Conservation (phyloP, 2,888 invertebrate genomes). For the Drosophila mayaguana region DNA sequence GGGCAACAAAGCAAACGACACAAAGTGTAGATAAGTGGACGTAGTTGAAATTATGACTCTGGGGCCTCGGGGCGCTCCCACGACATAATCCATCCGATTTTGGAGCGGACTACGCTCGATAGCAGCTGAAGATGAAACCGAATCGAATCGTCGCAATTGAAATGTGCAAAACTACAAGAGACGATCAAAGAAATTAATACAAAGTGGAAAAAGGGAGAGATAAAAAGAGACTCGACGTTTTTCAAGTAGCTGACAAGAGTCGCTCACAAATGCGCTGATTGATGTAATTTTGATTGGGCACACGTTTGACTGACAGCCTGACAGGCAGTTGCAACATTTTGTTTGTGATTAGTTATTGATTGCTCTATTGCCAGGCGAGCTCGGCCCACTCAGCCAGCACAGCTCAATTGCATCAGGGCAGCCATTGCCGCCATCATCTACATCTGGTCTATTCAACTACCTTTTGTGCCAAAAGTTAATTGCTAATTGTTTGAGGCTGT, state of each 20-base stretch:
- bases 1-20: conserved; percentile 6
- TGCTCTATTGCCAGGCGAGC: conserved; percentile 41
- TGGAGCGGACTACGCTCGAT: conserved; percentile 41
- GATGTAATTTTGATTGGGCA: conserved; percentile 58
- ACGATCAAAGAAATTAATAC: not conserved
- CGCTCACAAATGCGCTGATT: conserved; percentile 51
- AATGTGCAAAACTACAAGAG: conserved; percentile 35
- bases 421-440: conserved; percentile 8
- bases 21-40: conserved; percentile 20
- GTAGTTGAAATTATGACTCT: conserved; percentile 27
- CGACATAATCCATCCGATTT: conserved; percentile 51
- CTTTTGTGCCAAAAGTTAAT: not conserved
- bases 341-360: conserved; percentile 44
- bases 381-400: conserved; percentile 1
- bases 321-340: conserved; percentile 49
- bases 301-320: conserved; percentile 51
- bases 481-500: not conserved
- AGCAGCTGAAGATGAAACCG: conserved; percentile 56
- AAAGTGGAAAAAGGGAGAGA: not conserved
- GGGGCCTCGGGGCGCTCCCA: conserved; percentile 64
- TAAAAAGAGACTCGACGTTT: conserved; percentile 19
- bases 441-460: not conserved
- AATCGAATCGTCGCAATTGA: conserved; percentile 48
- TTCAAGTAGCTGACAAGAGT: conserved; percentile 47
- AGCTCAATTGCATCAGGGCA: not conserved